Conservation (phyloP, 1,140 invertebrate genomes). For the Andrena cerasifolii region DNA sequence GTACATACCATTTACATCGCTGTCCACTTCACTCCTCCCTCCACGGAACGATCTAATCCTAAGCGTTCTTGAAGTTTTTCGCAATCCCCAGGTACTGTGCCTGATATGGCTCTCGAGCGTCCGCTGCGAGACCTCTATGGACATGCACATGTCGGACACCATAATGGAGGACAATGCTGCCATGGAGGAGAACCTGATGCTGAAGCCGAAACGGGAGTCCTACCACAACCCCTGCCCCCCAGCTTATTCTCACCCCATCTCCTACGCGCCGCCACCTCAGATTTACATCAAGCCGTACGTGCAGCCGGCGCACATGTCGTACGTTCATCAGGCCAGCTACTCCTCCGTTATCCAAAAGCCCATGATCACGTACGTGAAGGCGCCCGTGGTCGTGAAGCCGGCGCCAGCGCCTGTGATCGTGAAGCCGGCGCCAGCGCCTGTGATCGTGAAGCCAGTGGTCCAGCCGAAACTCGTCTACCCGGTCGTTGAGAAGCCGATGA, state of each 20-base stretch:
- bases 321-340: constrained; percentile 59
- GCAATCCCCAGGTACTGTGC: constrained; percentile 62
- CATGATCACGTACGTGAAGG: constrained; percentile 63
- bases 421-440: constrained; percentile 35
- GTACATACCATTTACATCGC: too few species aligned
- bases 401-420: constrained; percentile 26
- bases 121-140: constrained; percentile 66
- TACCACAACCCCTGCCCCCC: constrained; percentile 73
- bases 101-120: constrained; percentile 74
- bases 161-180: constrained; percentile 50
- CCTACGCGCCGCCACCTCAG: constrained; percentile 53
- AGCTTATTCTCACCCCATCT: constrained; percentile 57
- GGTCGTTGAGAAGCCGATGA: constrained; percentile 67
- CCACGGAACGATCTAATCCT: too few species aligned
- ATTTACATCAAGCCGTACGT: constrained; percentile 62
- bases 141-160: constrained; percentile 51
- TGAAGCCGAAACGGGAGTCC: constrained; percentile 72
- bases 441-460: constrained; percentile 44
- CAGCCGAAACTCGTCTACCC: constrained; percentile 25
- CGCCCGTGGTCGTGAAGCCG: constrained; percentile 57
- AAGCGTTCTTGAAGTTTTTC: not conserved
- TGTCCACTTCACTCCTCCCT: too few species aligned
- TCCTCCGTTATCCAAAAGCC: constrained; percentile 52
- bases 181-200: constrained; percentile 52
- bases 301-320: constrained; percentile 45